phyloP scores from a whole-genome alignment of 2,888 invertebrate genomes.

The Leptothorax acervorum region DNA sequence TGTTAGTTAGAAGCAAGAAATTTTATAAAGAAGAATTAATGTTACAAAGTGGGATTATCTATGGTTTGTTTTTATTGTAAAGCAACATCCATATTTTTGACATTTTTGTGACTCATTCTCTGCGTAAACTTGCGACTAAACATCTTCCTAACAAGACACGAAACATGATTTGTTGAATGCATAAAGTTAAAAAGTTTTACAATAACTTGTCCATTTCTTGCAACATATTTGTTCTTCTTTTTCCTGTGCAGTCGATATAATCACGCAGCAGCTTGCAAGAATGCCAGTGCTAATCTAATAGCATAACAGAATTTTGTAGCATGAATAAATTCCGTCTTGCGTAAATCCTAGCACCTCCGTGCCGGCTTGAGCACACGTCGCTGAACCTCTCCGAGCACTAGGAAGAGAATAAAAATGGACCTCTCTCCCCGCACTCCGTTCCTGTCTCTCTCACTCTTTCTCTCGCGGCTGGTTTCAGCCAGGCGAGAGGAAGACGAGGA shows the following conservation, averaged over 20 bases:
- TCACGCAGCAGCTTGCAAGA: slow-evolving; percentile 6
- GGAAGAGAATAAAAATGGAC: slow-evolving; percentile 54
- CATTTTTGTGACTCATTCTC: not conserved
- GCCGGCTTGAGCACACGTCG: slow-evolving; percentile 63
- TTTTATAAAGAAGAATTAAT: not conserved
- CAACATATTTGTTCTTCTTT: not conserved
- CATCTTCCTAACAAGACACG: not conserved
- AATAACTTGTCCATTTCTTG: not conserved
- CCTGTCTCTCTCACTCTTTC: not conserved
- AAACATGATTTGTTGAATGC: not conserved
- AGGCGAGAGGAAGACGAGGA: slow-evolving; percentile 47
- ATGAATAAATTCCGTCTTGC: slow-evolving; percentile 65
- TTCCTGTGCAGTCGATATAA: not conserved
- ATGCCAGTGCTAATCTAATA: slow-evolving; percentile 21
- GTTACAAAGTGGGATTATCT: not conserved
- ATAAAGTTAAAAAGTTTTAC: not conserved
- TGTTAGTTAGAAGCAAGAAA: not conserved
- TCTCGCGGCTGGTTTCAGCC: slow-evolving; percentile 12
- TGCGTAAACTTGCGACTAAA: not conserved
- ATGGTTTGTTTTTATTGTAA: not conserved
- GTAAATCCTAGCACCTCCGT: slow-evolving; percentile 70
- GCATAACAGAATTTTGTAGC: slow-evolving; percentile 58
- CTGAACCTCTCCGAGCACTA: slow-evolving; percentile 63
- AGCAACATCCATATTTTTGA: not conserved
- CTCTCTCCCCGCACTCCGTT: slow-evolving; percentile 6